Base-by-base conservation (phyloP, 1,140 invertebrate genomes). In the Aphelenchoides besseyi region DNA sequence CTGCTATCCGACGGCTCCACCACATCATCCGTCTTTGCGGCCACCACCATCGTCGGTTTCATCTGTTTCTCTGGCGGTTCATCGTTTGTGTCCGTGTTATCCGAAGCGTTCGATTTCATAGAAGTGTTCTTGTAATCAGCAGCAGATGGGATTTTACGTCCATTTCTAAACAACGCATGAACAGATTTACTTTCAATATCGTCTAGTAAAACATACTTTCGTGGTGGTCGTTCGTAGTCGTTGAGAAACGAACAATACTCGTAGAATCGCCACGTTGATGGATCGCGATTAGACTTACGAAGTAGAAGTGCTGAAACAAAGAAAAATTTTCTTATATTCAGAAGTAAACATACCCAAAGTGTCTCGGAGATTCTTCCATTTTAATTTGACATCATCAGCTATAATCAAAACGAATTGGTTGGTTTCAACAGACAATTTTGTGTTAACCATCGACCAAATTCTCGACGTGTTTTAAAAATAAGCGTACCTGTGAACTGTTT, bases 361-460 rank as follows among this genome's bases (percentile, higher is more conserved):
- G 63, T 66, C 63, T 2, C 63, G 16, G 12, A 66, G 32, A 3
- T 66, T 66, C 30, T 66, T 66, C 63, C 63, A 66, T 30, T 66
- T 66, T 66, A 66, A 33, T 29, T 66, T 66, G 9, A 66, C 29
- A 30, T 66, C 63, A 32, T 66, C 63, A 1, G 63, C 63, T 66
- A 32, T n/a, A 66, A 35, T 3, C 32, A 30, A 66, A 59, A 59
- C 16, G 12, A 59, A 59, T 1, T 53, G 12, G 16, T 29, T 35
- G 32, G 23, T n/a, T n/a, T n/a, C n/a, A n/a, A n/a, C n/a, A n/a
- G n/a, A 52, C n/a, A 52, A 52, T 52, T 52, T 52, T 48, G n/a
- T 52, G n/a, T 52, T 1, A 52, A 52, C 23, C 23, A n/a, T 52
- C 48, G 48, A 52, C 48, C 48, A 52, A 2, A 52, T n/a, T 52